phyloP scores from a whole-genome alignment of 2,888 invertebrate species.

The Drosophila kokeensis region DNA sequence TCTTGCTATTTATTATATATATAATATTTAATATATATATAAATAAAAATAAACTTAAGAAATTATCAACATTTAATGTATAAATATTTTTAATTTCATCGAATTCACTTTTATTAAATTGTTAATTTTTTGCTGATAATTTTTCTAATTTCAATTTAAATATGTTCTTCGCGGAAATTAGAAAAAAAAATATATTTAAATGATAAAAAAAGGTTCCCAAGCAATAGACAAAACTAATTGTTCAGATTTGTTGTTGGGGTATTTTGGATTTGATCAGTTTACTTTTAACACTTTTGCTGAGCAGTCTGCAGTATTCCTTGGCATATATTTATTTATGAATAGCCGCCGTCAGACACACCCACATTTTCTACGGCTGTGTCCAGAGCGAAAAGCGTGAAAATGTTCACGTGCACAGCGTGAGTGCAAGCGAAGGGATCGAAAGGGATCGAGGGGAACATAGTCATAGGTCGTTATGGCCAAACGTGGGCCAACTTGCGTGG shows the following conservation, averaged over 20 bases:
- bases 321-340: background rate
- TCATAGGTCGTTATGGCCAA: constrained; percentile 43
- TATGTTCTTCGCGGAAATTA: too few species aligned
- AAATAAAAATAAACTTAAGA: too few species aligned
- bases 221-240: background rate
- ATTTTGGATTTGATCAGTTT: background rate
- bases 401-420: constrained; percentile 48
- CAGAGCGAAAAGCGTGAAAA: constrained; percentile 63
- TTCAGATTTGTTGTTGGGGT: background rate
- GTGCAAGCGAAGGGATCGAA: background rate
- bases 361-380: constrained; percentile 59
- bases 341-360: constrained; percentile 39
- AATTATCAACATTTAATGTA: too few species aligned
- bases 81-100: too few species aligned
- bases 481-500: constrained; percentile 68
- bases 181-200: background rate
- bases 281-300: background rate
- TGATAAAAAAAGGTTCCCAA: background rate
- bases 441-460: constrained; percentile 1
- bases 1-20: too few species aligned
- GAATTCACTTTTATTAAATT: too few species aligned
- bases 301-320: constrained; percentile 22
- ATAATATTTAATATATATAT: too few species aligned
- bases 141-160: too few species aligned
- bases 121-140: too few species aligned